phyloP scores from a whole-genome alignment of 2,113 vertebrate species.

The Anser brachyrhynchus region DNA sequence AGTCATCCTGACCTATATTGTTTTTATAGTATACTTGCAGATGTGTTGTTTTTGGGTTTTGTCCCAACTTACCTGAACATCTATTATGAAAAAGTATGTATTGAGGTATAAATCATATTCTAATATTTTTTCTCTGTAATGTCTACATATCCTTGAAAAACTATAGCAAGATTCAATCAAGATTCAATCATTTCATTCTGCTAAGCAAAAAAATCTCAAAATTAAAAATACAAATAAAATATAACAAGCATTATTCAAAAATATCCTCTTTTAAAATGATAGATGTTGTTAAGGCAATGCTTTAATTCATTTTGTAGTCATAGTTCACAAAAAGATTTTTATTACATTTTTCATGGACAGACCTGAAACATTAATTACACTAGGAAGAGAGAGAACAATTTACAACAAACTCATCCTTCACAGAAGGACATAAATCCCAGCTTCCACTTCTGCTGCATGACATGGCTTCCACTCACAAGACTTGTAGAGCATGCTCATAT shows the following conservation, averaged over 20 bases:
- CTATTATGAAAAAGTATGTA: background rate
- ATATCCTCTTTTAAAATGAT: background rate
- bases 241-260: fast-evolving
- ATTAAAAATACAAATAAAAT: background rate
- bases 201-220: background rate
- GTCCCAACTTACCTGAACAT: background rate
- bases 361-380: background rate
- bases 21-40: background rate
- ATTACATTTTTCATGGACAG: background rate
- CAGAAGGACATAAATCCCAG: background rate
- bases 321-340: background rate
- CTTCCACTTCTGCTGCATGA: background rate
- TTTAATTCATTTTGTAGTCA: background rate
- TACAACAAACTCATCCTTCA: background rate
- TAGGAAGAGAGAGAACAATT: background rate
- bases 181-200: background rate
- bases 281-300: background rate
- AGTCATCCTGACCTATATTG: background rate
- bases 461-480: background rate
- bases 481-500: background rate
- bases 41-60: background rate
- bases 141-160: background rate
- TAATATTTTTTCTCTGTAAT: background rate
- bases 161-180: background rate
- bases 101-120: background rate